Evolutionary conservation across 2,888 invertebrate species (phyloP).

Genomic region (Leptinotarsa peninsularis): DNA sequence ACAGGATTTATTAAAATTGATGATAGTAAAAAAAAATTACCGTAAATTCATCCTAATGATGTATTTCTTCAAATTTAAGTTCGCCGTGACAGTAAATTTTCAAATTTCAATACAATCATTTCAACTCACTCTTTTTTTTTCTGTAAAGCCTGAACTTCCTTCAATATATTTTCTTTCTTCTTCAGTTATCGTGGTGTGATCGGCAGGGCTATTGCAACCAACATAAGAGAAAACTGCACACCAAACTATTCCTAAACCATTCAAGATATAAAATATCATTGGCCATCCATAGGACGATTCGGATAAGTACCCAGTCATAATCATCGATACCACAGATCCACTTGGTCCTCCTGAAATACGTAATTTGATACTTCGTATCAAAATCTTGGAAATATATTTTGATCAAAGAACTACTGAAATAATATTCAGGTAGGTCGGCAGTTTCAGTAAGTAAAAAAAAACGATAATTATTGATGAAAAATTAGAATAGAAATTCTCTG

Average conservation of each 20-base stretch:
- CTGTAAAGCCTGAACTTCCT: constrained; percentile 55
- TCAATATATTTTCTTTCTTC: constrained; percentile 79
- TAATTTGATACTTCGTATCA: no score
- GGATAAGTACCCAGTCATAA: constrained; percentile 79
- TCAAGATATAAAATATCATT: constrained; percentile 81
- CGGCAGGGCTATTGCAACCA: constrained; percentile 76
- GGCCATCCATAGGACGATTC: constrained; percentile 81
- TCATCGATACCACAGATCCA: constrained; percentile 82
- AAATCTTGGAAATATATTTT: no score
- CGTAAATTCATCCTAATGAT: no score
- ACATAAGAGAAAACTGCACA: constrained; percentile 71
- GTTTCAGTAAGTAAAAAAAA: no score
- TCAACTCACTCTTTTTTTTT: constrained; percentile 25
- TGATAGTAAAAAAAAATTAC: no score
- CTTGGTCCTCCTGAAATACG: constrained; percentile 73
- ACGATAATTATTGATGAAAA: no score
- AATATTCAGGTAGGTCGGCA: no score
- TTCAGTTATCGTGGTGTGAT: constrained; percentile 71
- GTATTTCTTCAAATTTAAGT: no score
- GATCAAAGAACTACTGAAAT: no score
- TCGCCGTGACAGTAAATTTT: no score
- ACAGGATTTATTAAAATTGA: background rate
- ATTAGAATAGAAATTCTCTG: no score
- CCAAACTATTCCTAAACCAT: constrained; percentile 74
- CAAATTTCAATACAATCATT: no score